Conservation (phyloP, 2,888 invertebrate genomes). For the Flexamia atlantica region DNA sequence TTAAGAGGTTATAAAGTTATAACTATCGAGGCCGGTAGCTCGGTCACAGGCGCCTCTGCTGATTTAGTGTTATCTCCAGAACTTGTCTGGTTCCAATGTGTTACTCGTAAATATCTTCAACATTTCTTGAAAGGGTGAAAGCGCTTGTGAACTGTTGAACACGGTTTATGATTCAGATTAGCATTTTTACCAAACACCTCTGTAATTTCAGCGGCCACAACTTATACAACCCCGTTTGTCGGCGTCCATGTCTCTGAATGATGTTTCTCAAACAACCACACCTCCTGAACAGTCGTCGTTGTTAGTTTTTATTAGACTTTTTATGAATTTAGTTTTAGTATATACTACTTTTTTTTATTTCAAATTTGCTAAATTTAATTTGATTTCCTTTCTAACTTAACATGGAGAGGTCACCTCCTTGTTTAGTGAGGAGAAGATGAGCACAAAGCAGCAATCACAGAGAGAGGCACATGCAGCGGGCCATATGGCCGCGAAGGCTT, state of each 20-base stretch:
- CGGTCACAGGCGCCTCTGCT: not conserved
- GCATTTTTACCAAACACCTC: conserved; percentile 46
- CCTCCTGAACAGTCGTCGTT: too few species aligned
- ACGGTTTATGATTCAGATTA: conserved; percentile 44
- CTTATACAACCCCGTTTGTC: not conserved
- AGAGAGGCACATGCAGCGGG: not conserved
- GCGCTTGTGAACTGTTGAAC: conserved; percentile 28
- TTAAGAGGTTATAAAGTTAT: too few species aligned
- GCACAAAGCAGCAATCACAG: not conserved
- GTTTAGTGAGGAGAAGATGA: not conserved
- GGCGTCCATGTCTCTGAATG: not conserved
- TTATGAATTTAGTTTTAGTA: too few species aligned
- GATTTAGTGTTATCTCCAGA: not conserved
- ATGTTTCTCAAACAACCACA: not conserved
- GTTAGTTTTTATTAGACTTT: too few species aligned
- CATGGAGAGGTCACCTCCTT: too few species aligned
- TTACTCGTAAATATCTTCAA: conserved; percentile 3
- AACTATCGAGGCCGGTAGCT: too few species aligned
- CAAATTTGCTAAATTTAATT: too few species aligned
- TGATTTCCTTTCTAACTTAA: too few species aligned
- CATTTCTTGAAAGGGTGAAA: conserved; percentile 44
- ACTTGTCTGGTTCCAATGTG: conserved; percentile 28
- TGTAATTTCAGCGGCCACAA: not conserved
- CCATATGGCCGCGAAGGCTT: not conserved
- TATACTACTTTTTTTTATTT: too few species aligned